Percentiles rank a stretch among this genome's conserved stretches.
These are phyloP conservation scores for Episyrphus balteatus DNA, from an alignment of 1,140 invertebrate species.

Conservation along the genomic window DNA sequence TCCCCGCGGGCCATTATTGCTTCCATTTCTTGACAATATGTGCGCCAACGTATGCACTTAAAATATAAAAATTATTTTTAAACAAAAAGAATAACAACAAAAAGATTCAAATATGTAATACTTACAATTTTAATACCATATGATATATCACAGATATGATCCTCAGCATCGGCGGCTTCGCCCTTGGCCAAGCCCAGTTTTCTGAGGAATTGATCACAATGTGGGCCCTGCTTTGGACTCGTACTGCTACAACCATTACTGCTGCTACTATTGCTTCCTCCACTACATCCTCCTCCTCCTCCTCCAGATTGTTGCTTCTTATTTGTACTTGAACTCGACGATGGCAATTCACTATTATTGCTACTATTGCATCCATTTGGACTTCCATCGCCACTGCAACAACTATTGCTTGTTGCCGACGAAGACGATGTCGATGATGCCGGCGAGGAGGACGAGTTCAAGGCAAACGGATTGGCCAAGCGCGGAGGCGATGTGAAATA, in stretches of 20 bases:
- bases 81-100: too few relatives aligned
- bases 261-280: conserved; percentile 6
- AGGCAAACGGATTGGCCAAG: neutral
- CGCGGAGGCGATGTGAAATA: neutral
- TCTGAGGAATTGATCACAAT: conserved; percentile 37
- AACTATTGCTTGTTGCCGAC: neutral
- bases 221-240: conserved; percentile 32
- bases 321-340: neutral
- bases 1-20: conserved; percentile 27
- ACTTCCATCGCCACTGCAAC: neutral
- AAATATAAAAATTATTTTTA: conserved; percentile 1
- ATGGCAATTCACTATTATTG: neutral
- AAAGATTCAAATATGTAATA: too few relatives aligned
- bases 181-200: conserved; percentile 35
- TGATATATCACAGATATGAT: conserved; percentile 37
- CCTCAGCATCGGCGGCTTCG: conserved; percentile 28
- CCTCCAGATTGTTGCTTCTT: neutral
- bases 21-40: conserved; percentile 30
- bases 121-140: conserved; percentile 35
- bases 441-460: neutral
- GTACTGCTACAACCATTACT: conserved; percentile 4
- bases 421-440: neutral
- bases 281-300: neutral
- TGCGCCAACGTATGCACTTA: conserved; percentile 34
- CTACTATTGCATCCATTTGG: neutral